Base-by-base conservation (phyloP, 2,888 invertebrate genomes). In the Pyrochroa serraticornis region DNA sequence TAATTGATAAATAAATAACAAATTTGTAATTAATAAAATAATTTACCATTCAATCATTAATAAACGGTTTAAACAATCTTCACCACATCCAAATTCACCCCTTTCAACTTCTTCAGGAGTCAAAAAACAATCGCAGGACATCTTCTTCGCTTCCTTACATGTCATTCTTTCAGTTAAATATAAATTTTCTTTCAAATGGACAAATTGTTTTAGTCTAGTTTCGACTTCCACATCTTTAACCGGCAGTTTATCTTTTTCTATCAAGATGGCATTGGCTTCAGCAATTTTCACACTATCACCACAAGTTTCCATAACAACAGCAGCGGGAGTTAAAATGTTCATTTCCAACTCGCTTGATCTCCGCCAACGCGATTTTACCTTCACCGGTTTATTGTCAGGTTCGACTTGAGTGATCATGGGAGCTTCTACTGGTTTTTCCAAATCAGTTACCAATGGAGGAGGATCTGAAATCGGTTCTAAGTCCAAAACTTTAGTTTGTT, bases 11-110 rank as follows among this genome's bases (percentile, higher is more conserved):
- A 6, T 32, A 9, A 12, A 7, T 34, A 42, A 42, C 3, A 52
- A 59, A 41, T 38, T 22, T 22, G 51, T 37, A 54, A 12, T 51
- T 57, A n/a, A n/a, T n/a, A n/a, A n/a, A n/a, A n/a, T n/a, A n/a
- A 53, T 79, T 81, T 82, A 93, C 94, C 95, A 98, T 85, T 98
- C 98, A 75, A 98, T 97, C 91, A 97, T 93, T n/a, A 98, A 87
- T 76, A 97, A 84, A 74, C 97, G 87, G 82, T 98, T 98, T 33
- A 98, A 85, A 79, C 98, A 98, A 80, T 97, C 95, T 74, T 95
- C 95, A 0, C 95, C 96, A 77, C 98, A 98, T 7, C 95, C 95
- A 60, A 87, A 79, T 73, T 93, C 91, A 0, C 94, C 95, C 55
- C 89, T 82, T 37, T 86, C 86, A 63, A 92, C 84, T 75, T 97